Percentiles rank a stretch among this genome's conserved stretches.
phyloP scores from a whole-genome alignment of 2,113 vertebrate genomes.

The Rhinichthys klamathensis region DNA sequence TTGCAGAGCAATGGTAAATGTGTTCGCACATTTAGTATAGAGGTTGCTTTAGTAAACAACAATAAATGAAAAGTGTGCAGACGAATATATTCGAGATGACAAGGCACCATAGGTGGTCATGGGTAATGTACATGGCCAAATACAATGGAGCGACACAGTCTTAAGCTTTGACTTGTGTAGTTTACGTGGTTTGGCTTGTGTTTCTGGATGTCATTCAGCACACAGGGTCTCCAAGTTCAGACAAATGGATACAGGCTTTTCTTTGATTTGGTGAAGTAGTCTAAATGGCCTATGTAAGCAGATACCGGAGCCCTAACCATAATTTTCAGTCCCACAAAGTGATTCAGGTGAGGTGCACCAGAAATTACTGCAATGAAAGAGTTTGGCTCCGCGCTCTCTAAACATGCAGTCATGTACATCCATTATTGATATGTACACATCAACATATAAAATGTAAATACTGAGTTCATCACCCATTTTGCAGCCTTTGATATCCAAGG shows the following conservation, averaged over 20 bases:
- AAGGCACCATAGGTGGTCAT: neutral
- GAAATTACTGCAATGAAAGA: conserved; percentile 22
- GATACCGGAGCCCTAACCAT: conserved; percentile 14
- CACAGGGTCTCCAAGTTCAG: neutral
- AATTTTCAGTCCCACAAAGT: conserved; percentile 6
- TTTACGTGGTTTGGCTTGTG: conserved; percentile 8
- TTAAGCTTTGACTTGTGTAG: neutral
- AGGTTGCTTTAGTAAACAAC: neutral
- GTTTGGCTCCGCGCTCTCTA: neutral
- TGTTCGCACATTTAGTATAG: no score
- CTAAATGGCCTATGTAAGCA: conserved; percentile 21
- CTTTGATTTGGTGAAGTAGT: conserved; percentile 25
- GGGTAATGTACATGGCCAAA: neutral
- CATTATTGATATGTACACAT: conserved; percentile 30
- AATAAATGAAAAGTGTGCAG: neutral
- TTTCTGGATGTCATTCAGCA: conserved; percentile 13
- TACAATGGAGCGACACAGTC: neutral
- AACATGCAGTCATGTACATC: conserved; percentile 13
- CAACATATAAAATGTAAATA: conserved; percentile 40
- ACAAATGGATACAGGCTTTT: conserved; percentile 2
- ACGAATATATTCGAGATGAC: neutral
- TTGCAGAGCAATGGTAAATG: no score
- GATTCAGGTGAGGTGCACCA: conserved; percentile 34
- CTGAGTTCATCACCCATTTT: conserved; percentile 19
- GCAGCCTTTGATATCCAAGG: conserved; percentile 28